These are phyloP conservation scores for Glossophaga mutica DNA, from an alignment of 2,797 vertebrate genomes.

Conservation along the genomic window DNA sequence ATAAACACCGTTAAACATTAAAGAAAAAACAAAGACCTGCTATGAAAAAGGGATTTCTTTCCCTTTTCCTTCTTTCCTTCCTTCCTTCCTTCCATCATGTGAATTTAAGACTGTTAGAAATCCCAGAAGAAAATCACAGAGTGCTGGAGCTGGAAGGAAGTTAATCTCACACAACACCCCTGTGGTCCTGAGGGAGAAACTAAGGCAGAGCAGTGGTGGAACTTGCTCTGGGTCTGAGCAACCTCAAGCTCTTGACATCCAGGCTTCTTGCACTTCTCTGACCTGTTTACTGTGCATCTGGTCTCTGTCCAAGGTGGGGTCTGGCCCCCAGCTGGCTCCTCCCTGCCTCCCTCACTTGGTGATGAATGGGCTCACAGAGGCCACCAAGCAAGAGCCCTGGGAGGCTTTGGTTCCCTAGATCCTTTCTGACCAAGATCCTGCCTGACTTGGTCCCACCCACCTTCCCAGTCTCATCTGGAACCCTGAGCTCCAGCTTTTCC, in stretches of 20 bases:
- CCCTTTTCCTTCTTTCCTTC: neutral
- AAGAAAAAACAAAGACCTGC: neutral
- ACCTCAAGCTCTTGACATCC: neutral
- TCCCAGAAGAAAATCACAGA: neutral
- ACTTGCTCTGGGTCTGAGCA: neutral
- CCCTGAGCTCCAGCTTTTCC: neutral
- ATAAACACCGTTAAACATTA: no score
- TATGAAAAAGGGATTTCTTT: neutral
- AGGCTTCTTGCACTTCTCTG: neutral
- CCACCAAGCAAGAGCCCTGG: neutral
- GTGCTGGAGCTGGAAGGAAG: neutral
- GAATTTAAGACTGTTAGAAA: neutral
- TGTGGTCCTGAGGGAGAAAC: neutral
- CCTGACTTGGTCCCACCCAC: neutral
- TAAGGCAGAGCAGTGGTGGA: neutral
- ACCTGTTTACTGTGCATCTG: neutral
- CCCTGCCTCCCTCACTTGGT: neutral
- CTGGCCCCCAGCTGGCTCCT: neutral
- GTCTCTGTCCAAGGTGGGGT: neutral
- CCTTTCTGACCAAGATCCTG: neutral
- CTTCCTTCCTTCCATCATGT: neutral
- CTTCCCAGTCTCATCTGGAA: neutral
- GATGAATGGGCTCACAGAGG: neutral
- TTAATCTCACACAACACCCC: neutral
- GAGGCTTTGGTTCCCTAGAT: neutral